phyloP scores from a whole-genome alignment of 1,140 invertebrate genomes.

The Branchinecta lynchi region DNA sequence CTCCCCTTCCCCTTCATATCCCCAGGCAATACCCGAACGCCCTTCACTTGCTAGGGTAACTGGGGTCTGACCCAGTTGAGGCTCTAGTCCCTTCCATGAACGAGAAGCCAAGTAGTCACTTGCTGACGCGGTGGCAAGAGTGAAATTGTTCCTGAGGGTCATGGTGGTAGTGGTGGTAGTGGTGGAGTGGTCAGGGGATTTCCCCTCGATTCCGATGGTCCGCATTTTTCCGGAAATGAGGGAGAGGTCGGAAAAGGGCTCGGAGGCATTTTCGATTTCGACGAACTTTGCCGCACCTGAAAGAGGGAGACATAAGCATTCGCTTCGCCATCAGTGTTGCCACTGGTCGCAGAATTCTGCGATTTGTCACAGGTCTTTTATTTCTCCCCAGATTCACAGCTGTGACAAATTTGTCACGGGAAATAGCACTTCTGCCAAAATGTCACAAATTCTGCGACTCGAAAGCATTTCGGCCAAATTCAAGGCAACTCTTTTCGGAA shows the following conservation, averaged over 20 bases:
- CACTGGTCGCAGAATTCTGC: too few species aligned
- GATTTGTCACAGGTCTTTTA: too few species aligned
- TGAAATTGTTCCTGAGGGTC: neutral
- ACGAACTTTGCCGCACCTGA: slow-evolving; percentile 12
- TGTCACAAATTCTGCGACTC: too few species aligned
- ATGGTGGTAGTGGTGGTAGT: neutral
- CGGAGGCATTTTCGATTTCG: slow-evolving; percentile 10
- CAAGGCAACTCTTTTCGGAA: too few species aligned
- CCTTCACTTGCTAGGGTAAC: slow-evolving; percentile 30
- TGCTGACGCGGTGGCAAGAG: slow-evolving; percentile 10
- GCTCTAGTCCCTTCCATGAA: slow-evolving; percentile 33
- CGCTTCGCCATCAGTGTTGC: too few species aligned
- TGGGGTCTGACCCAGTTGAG: slow-evolving; percentile 30
- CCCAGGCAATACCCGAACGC: slow-evolving; percentile 30
- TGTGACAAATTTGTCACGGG: too few species aligned
- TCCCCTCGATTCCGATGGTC: slow-evolving; percentile 23
- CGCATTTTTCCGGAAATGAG: slow-evolving; percentile 27
- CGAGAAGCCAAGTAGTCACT: slow-evolving; percentile 24
- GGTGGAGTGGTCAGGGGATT: neutral
- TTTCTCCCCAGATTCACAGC: too few species aligned
- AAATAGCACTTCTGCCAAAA: too few species aligned
- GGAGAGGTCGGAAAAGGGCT: slow-evolving; percentile 25
- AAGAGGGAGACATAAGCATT: slow-evolving; percentile 17
- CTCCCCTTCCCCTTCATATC: slow-evolving; percentile 28
- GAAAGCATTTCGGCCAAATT: too few species aligned